Evolutionary conservation across 2,888 invertebrate genomes (phyloP), one percentile per base, ranked within the genome.

Genomic region (Conchocele bisecta): DNA sequence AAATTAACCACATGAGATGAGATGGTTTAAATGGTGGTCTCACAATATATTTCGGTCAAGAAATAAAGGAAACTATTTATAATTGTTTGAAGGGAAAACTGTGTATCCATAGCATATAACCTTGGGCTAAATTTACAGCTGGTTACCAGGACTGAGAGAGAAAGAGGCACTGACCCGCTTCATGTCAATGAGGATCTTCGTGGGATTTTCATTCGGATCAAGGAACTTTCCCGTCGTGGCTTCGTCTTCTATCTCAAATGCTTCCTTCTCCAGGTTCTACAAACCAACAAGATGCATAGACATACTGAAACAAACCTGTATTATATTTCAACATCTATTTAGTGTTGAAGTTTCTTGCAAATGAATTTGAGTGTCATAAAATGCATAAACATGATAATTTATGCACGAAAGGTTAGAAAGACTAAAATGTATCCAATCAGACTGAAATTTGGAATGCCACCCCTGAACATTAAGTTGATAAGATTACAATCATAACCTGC

Each of bases 171-270:
- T 65, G 67, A 90, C 90, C 82, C 83, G 73, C 75, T 83, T 85
- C 82, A 90, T 81, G 20, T 86, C 84, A 6, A 68, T 81, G 13
- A 90, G 81, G 22, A 90, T 83, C 15, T 66, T 73, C n/a, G 87
- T 80, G 2, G 90, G 87, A 54, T 88, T 84, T 66, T 89, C 83
- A 26, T 69, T 71, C n/a, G 90, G 88, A 53, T 90, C 88, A 50
- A 90, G 80, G 76, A 86, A 90, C 51, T 82, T 82, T 4, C 89
- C 89, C 29, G 81, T 80, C 4, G 89, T 90, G 1, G 89, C 89
- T 48, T 78, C 68, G n/a, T 87, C 85, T 53, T 84, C 76, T 15
- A 89, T 70, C 17, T 81, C 81, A 46, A 80, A 75, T 0, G 88
- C 89, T 63, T 88, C 85, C 58, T 83, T 84, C 64, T 89, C 88